These are phyloP conservation scores for Ceratitis capitata DNA, from an alignment of 1,140 invertebrate genomes.

Conservation along the genomic window DNA sequence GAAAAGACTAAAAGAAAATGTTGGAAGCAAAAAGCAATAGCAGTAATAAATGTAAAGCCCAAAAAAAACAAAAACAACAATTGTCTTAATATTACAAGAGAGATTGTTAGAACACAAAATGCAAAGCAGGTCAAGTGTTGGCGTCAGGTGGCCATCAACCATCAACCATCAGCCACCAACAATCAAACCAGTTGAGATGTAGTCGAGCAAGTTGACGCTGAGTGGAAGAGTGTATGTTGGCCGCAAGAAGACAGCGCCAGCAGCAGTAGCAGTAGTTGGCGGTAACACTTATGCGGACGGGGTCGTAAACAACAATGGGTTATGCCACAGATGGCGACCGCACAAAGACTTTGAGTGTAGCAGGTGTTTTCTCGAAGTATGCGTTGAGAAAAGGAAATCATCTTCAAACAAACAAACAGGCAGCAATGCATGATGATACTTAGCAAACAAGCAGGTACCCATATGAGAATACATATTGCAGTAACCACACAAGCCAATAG, in stretches of 20 bases:
- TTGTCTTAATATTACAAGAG: not conserved
- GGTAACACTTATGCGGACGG: not conserved
- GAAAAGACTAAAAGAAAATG: not conserved
- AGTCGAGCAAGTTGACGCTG: not conserved
- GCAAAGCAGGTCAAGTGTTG: constrained; percentile 35
- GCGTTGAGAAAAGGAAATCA: not conserved
- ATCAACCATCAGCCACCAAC: constrained; percentile 7
- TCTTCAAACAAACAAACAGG: not conserved
- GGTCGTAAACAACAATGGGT: not conserved
- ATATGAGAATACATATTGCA: not conserved
- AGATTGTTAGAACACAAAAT: not conserved
- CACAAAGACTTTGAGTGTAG: not conserved
- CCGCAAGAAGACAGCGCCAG: not conserved
- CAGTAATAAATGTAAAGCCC: not conserved
- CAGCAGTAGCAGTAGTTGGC: not conserved
- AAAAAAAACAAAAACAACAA: not conserved
- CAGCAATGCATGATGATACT: constrained; percentile 12
- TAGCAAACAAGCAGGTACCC: not conserved
- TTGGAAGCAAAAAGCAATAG: not conserved
- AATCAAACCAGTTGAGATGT: constrained; percentile 26
- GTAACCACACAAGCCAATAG: too few relatives aligned
- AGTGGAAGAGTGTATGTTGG: not conserved
- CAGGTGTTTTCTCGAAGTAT: not conserved
- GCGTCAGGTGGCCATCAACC: constrained; percentile 34
- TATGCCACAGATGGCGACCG: not conserved